A percentile compares a stretch with the other conserved stretches of the same genome.
phyloP scores from a whole-genome alignment of 1,140 invertebrate species.

The Tetraneura akinire region DNA sequence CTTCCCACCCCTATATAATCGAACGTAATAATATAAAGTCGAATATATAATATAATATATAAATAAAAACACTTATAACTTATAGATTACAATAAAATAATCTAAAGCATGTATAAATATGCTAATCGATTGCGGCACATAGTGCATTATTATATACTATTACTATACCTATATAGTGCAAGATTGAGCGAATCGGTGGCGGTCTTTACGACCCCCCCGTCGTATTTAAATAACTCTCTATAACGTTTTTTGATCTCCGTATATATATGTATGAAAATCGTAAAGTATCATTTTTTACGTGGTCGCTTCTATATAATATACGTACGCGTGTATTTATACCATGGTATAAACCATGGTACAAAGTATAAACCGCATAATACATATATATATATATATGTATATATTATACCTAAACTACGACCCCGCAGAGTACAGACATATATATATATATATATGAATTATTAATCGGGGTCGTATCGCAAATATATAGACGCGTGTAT shows the following conservation, averaged over 20 bases:
- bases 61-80: too few relatives aligned
- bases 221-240: slow-evolving; percentile 41
- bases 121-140: not conserved
- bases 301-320: not conserved
- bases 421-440: not conserved
- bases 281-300: slow-evolving; percentile 30
- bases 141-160: not conserved
- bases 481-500: too few relatives aligned
- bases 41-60: too few relatives aligned
- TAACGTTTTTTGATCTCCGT: not conserved
- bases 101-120: not conserved
- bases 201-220: slow-evolving; percentile 7
- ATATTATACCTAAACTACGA: not conserved
- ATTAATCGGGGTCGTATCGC: too few relatives aligned
- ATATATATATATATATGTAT: too few relatives aligned
- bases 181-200: slow-evolving; percentile 34
- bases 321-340: not conserved
- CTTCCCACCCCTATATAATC: too few relatives aligned
- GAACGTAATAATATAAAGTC: too few relatives aligned
- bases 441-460: not conserved
- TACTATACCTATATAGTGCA: not conserved
- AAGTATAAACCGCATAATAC: not conserved
- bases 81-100: too few relatives aligned
- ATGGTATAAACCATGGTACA: not conserved
- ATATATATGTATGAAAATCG: too few relatives aligned